Base-by-base conservation (phyloP, 1,140 invertebrate genomes). In the Wiebesia pumilae region DNA sequence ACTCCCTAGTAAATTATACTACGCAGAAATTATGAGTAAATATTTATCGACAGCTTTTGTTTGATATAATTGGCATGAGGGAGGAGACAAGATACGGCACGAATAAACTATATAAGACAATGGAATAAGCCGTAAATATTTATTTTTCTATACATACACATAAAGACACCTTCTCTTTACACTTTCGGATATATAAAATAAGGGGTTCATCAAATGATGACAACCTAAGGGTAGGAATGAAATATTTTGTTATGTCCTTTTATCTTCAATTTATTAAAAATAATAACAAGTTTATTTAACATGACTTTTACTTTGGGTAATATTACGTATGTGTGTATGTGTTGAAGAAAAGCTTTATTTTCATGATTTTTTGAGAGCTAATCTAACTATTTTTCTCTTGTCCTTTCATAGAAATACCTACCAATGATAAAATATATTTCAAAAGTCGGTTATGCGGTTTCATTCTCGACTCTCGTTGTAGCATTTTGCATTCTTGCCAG, bases 361-460 rank as follows among this genome's bases (percentile, higher is more conserved):
- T n/a, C n/a, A n/a, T n/a, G n/a, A 47, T 47, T 47, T 27, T 62
- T 62, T 62, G 4, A 62, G 16, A 62, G 43, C 6, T 62, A 43
- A 43, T 75, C 27, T 77, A 4, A 77, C n/a, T 6, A 33, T 19
- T 78, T 54, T 54, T 54, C 27, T 54, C 30, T 33, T 78, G 4
- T 47, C 24, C 0, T 81, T 69, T 90, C 89, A 2, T 83, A 90
- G 88, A 87, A 87, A 86, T 90, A 89, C 91, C 62, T 97, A 65
- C 95, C 95, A 0, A 91, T 95, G 30, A 94, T 97, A 27, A 96
- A 95, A 89, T 92, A 93, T 12, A 95, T 97, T 75, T 95, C 96
- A 38, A 95, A 95, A 89, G 91, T 96, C n/a, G 96, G 97, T 3
- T 97, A 97, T 89, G 94, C 95, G 0, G 92, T 97, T 16, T 97